Evolutionary conservation across 2,888 invertebrate species (phyloP), one percentile per base, ranked within the genome.

Genomic region (Leuctra nigra): DNA sequence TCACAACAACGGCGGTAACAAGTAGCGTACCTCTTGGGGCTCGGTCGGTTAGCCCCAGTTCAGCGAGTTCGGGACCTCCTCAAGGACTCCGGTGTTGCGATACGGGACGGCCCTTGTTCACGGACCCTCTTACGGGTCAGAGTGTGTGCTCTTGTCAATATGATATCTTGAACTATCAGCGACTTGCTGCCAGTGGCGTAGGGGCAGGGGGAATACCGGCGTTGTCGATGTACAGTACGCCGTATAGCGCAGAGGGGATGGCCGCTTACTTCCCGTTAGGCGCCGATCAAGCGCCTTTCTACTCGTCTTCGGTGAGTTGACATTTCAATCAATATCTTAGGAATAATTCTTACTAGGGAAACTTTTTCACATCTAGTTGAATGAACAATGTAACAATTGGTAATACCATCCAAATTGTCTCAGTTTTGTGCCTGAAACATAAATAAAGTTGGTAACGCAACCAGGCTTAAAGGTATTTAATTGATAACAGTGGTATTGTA

Each of bases 121-220:
- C 90, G 70, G 91, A 91, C 74, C 91, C 91, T 44, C 80, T 91
- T 65, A 89, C 90, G 64, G 91, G 91, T 55, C 90, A 91, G 74
- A 89, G 87, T 56, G 85, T 91, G 62, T 91, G 91, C 76, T 91
- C 91, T 67, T 91, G 91, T 74, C 91, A 91, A 73, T 91, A 91
- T 76, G 91, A 91, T 75, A 82, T 92, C 66, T 81, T 92, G 67
- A 84, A 84, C 75, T 89, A 89, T 76, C 91, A 89, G 75, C 80
- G 90, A 69, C 78, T 91, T 61, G 86, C 80, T 35, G n/a, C n/a
- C n/a, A 76, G 77, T 7, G 74, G 74, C 29, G 78, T 73, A 47
- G 72, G 72, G 35, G 71, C 78, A 1, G 80, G 82, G n/a, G 87
- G 86, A 52, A 78, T 90, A 64, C 88, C 89, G 50, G 78, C 80